These are phyloP conservation scores for Eulemur rubriventer DNA, from an alignment of 2,797 vertebrate genomes.

Conservation along the genomic window DNA sequence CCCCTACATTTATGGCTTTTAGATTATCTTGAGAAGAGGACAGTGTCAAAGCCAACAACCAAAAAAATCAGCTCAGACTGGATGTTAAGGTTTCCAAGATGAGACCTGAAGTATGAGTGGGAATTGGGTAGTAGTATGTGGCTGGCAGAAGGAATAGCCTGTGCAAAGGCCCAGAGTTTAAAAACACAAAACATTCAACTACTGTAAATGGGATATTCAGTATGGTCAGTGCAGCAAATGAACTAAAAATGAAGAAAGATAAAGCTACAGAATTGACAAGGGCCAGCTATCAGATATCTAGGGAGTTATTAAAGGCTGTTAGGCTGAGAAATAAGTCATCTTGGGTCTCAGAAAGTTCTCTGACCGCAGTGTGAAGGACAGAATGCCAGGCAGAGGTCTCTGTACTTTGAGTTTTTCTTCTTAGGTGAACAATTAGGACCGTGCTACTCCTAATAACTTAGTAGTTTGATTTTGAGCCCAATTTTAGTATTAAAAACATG, in stretches of 20 bases:
- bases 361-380: background rate
- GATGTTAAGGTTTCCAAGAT: background rate
- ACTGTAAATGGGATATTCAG: background rate
- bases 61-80: background rate
- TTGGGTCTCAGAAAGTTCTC: background rate
- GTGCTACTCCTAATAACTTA: background rate
- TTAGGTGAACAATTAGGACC: background rate
- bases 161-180: background rate
- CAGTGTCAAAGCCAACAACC: background rate
- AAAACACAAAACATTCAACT: background rate
- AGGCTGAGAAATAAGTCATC: constrained; percentile 2
- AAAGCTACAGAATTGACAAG: background rate
- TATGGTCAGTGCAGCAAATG: background rate
- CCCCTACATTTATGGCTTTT: background rate
- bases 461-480: constrained; percentile 7
- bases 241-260: constrained; percentile 10
- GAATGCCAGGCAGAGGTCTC: background rate
- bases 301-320: background rate
- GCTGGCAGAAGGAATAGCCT: background rate
- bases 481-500: constrained; percentile 15
- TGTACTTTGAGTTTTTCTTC: background rate
- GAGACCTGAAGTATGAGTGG: background rate
- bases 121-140: background rate
- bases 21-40: background rate
- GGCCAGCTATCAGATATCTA: background rate